Evolutionary conservation across 2,888 invertebrate species (phyloP), one percentile per base, ranked within the genome.

Genomic region (Leptothorax acervorum): DNA sequence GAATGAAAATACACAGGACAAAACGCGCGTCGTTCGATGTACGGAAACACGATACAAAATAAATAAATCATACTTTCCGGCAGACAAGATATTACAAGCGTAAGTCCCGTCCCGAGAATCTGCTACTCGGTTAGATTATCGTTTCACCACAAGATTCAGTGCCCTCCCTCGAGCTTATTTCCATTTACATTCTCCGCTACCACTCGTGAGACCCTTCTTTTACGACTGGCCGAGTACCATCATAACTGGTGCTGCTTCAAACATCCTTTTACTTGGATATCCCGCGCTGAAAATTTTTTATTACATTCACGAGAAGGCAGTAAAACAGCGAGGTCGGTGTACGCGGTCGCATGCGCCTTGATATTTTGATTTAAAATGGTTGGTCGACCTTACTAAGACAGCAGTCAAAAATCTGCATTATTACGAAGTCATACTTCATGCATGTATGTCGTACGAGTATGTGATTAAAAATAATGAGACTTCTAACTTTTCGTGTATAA

Each of bases 71-170:
- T 82, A 63, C 31, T 82, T 74, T 31, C 11, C 82, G 53, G n/a
- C 35, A 8, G 45, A 63, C 42, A 60, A 75, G 63, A 62, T 39
- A 48, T 45, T 71, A 75, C 82, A 62, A 74, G 75, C 62, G 31
- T 62, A 82, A 74, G 53, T 45, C 18, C 53, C 31, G 42, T 63
- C 75, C 23, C n/a, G 42, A 76, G 53, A 65, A 82, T 84, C 81
- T 78, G 78, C 78, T 82, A 42, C 70, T 74, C 78, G 55, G 78
- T 82, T 82, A 82, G 82, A 84, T 87, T 84, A 87, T 83, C 78
- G 78, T 78, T 78, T 51, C 63, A 51, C 70, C 74, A 55, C 70
- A 60, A 82, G 86, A 79, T 79, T 63, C 82, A 81, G 68, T 79
- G 63, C 60, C 68, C 57, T 76, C 76, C 23, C 60, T 83, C 84